A percentile compares a stretch with the other conserved stretches of the same genome.
Evolutionary conservation across 2,797 vertebrate species (phyloP).

Genomic region (Discoglossus pictus): DNA sequence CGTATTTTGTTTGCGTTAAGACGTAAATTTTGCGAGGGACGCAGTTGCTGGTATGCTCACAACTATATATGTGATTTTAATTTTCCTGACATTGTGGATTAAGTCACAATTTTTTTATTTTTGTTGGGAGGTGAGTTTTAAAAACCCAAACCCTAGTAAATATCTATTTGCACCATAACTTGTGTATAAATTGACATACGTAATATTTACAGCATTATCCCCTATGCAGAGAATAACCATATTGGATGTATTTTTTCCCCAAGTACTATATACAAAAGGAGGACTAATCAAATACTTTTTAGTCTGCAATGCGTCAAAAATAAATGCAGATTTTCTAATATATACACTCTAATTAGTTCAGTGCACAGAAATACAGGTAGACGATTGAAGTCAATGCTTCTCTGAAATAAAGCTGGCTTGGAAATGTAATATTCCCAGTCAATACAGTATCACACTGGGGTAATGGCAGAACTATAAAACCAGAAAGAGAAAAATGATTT

Average conservation of each 20-base stretch:
- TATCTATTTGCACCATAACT: no score
- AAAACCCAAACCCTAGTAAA: no score
- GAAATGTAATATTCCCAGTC: not conserved
- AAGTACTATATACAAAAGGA: not conserved
- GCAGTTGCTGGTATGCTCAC: no score
- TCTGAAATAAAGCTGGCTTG: not conserved
- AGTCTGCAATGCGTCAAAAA: conserved; percentile 17
- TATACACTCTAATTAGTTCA: conserved; percentile 12
- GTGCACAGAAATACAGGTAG: not conserved
- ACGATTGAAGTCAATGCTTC: not conserved
- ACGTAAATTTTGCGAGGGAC: no score
- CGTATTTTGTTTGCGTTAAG: no score
- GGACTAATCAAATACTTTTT: not conserved
- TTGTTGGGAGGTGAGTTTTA: no score
- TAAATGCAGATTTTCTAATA: not conserved
- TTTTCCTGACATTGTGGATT: no score
- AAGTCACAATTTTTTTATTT: no score
- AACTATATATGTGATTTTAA: no score
- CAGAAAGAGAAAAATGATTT: conserved; percentile 6
- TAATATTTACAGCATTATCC: no score
- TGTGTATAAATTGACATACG: no score
- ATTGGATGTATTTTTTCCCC: not conserved
- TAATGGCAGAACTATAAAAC: not conserved
- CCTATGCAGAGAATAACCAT: not conserved
- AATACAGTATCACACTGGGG: not conserved